Conservation (phyloP, 2,797 vertebrate genomes). For the Parauchenoglanis ngamensis region DNA sequence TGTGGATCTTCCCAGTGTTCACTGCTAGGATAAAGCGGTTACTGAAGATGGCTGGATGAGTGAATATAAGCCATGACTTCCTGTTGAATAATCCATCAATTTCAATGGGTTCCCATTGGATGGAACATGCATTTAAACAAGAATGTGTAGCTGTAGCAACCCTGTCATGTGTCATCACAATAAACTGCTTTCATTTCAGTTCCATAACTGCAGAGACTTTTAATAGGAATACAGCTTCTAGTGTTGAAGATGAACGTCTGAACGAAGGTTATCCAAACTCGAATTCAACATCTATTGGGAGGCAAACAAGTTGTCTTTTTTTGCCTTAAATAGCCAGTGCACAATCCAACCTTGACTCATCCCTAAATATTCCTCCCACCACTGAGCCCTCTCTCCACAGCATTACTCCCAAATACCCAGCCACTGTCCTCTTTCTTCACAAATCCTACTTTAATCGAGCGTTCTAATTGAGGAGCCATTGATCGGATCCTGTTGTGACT, state of each 20-base stretch:
- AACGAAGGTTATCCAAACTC: neutral
- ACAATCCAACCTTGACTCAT: neutral
- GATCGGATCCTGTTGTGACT: conserved; percentile 44
- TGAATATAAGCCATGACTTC: neutral
- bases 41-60: neutral
- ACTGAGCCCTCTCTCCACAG: neutral
- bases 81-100: neutral
- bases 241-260: neutral
- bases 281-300: neutral
- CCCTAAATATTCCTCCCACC: neutral
- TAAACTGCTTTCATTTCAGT: neutral
- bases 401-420: neutral
- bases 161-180: neutral
- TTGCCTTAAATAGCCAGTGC: neutral
- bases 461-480: conserved; percentile 52
- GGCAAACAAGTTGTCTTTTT: neutral
- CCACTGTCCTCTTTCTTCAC: conserved; percentile 19
- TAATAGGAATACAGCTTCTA: neutral
- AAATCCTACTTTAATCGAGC: conserved; percentile 26
- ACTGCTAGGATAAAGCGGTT: neutral
- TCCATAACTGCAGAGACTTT: neutral
- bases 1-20: neutral
- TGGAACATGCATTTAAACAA: neutral
- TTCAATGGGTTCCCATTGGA: neutral
- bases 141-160: neutral